phyloP scores from a whole-genome alignment of 2,797 vertebrate species.

The Pseudomugil gertrudae region DNA sequence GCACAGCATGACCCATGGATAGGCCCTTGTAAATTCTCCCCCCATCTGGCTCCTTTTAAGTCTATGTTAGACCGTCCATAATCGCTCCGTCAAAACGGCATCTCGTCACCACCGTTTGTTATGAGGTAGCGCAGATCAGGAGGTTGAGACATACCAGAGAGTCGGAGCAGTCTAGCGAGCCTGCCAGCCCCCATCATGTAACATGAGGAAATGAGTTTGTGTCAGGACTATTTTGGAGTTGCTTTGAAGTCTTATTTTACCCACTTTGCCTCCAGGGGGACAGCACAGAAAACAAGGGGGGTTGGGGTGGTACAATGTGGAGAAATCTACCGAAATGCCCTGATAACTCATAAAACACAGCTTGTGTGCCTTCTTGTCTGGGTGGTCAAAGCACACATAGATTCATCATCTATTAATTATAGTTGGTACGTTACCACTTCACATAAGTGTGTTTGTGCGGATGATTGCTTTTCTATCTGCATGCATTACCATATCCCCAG shows the following conservation, averaged over 20 bases:
- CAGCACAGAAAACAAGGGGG: constrained; percentile 62
- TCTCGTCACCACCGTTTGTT: constrained; percentile 73
- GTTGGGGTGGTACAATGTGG: constrained; percentile 52
- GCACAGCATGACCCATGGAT: constrained; percentile 66
- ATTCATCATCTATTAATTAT: constrained; percentile 14
- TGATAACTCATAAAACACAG: constrained; percentile 64
- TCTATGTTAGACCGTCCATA: constrained; percentile 72
- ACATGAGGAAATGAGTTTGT: constrained; percentile 84
- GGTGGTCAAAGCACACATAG: constrained; percentile 50
- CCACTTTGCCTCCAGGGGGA: constrained; percentile 74
- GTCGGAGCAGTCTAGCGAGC: constrained; percentile 54
- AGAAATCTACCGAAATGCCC: constrained; percentile 69
- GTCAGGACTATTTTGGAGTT: constrained; percentile 83
- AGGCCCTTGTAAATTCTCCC: constrained; percentile 62
- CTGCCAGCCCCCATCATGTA: constrained; percentile 73
- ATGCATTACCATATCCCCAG: constrained; percentile 37
- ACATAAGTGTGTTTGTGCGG: constrained; percentile 1
- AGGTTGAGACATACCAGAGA: constrained; percentile 71
- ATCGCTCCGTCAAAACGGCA: constrained; percentile 74
- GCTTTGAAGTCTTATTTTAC: constrained; percentile 86
- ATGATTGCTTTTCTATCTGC: not conserved
- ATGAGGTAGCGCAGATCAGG: constrained; percentile 66
- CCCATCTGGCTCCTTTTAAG: constrained; percentile 77
- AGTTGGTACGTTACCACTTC: constrained; percentile 27
- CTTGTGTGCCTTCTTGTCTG: constrained; percentile 21